A percentile compares a stretch with the other conserved stretches of the same genome.
These are phyloP conservation scores for Acropora yongei DNA, from an alignment of 64 coral and sea anemone species.

Conservation along the genomic window DNA sequence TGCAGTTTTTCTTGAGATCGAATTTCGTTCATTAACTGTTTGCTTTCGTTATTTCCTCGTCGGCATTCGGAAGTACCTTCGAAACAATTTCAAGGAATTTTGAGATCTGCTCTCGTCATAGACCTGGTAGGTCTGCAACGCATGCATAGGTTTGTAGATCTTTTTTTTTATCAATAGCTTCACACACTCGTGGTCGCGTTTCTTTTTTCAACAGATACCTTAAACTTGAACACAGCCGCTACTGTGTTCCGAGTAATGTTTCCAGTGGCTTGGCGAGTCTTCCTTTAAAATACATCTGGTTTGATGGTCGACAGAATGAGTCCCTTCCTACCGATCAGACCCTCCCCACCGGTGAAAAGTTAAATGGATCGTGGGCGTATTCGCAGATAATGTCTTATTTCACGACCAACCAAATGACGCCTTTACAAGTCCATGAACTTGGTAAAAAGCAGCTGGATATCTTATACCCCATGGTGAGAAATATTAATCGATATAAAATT, in stretches of 20 bases:
- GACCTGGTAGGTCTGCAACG: too few species aligned
- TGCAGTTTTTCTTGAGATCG: too few species aligned
- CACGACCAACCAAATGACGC: constrained; percentile 49
- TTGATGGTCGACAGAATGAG: constrained; percentile 16
- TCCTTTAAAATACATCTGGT: constrained; percentile 45
- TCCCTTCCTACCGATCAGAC: constrained; percentile 21
- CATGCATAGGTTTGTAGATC: too few species aligned
- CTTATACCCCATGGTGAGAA: constrained; percentile 75
- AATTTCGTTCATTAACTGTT: too few species aligned
- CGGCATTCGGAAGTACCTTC: too few species aligned
- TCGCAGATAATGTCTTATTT: constrained; percentile 62
- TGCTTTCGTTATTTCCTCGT: too few species aligned
- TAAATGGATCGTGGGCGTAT: constrained; percentile 54
- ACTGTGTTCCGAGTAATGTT: constrained; percentile 69
- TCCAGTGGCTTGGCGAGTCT: constrained; percentile 57
- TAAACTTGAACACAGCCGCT: constrained; percentile 34
- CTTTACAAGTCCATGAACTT: constrained; percentile 51
- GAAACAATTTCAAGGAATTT: too few species aligned
- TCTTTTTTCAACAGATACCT: constrained; percentile 40
- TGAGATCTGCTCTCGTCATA: too few species aligned
- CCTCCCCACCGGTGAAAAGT: constrained; percentile 48
- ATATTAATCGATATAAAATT: too few species aligned
- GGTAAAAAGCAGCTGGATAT: constrained; percentile 59
- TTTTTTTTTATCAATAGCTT: too few species aligned
- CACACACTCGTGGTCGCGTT: too few species aligned